Evolutionary conservation across 2,797 vertebrate species (phyloP).

Genomic region (Lacerta agilis): DNA sequence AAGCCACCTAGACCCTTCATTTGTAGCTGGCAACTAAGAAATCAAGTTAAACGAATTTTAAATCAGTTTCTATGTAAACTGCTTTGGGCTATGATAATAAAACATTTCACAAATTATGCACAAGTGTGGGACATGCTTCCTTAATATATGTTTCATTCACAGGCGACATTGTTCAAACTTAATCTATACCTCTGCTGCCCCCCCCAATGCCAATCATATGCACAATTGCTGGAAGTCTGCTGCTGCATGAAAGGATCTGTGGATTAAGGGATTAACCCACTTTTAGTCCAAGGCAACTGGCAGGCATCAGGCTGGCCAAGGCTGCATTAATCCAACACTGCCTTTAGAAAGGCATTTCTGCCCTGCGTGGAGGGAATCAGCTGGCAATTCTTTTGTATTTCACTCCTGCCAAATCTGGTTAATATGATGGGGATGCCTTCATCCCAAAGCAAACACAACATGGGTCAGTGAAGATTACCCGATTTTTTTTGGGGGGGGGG

Average conservation of each 20-base stretch:
- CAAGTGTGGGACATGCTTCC: neutral
- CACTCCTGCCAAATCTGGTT: no score
- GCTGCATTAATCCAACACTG: neutral
- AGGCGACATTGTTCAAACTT: neutral
- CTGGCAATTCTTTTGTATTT: neutral
- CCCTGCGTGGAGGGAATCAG: neutral
- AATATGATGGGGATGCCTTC: no score
- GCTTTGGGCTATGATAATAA: neutral
- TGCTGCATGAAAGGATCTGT: neutral
- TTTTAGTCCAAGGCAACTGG: no score
- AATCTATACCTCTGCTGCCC: neutral
- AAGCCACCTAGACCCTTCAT: no score
- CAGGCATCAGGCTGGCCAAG: no score
- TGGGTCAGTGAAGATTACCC: neutral
- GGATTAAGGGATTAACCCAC: no score
- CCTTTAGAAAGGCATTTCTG: neutral
- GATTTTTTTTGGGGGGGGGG: no score
- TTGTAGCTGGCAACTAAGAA: no score
- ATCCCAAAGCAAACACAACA: no score
- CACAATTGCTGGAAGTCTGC: neutral
- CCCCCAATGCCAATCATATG: neutral
- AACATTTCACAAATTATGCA: neutral
- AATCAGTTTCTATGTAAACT: neutral
- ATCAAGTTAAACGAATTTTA: neutral
- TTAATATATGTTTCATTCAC: neutral